Evolutionary conservation across 2,888 invertebrate genomes (phyloP), one percentile per base, ranked within the genome.

Genomic region (Eupithecia tripunctaria): DNA sequence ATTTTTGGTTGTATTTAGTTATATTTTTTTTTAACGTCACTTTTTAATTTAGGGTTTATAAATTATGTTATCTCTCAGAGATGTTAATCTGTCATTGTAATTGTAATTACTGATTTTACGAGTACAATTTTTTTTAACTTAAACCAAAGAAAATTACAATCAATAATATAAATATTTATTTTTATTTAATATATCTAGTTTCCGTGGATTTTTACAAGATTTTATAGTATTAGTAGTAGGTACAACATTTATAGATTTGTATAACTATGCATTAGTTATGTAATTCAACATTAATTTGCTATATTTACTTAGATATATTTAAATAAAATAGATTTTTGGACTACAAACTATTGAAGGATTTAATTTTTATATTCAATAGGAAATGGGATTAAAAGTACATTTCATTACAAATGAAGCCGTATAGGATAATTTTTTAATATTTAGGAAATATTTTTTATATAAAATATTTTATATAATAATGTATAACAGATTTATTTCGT

Each of bases 311-410:
- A 56, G 14, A 56, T n/a, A 56, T 56, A 56, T 66, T 29, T 47
- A 68, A 60, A 60, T 60, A 27, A 72, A 60, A 43, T 68, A 27
- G n/a, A 32, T 21, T 56, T n/a, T 32, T 29, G 32, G 21, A 65
- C 43, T 72, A 47, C 68, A 43, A 29, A 63, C 68, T 66, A 51
- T 66, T 72, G 47, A 69, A 51, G 47, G 47, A 51, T 51, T 69
- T 67, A 68, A 56, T 43, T 68, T 56, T 27, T n/a, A 38, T 51
- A 56, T 41, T 67, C n/a, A 73, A 62, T 66, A 73, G 68, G 69
- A 73, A 67, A 71, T 51, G 27, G 41, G 66, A 8, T 59, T 60
- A 47, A 60, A 29, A 18, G 29, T 60, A 14, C 21, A 56, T 56
- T 56, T 29, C 8, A 56, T 56, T 56, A 18, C 8, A 60, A 60